These are phyloP conservation scores for Hydriomena furcata DNA, from an alignment of 2,888 invertebrate genomes.

Conservation along the genomic window DNA sequence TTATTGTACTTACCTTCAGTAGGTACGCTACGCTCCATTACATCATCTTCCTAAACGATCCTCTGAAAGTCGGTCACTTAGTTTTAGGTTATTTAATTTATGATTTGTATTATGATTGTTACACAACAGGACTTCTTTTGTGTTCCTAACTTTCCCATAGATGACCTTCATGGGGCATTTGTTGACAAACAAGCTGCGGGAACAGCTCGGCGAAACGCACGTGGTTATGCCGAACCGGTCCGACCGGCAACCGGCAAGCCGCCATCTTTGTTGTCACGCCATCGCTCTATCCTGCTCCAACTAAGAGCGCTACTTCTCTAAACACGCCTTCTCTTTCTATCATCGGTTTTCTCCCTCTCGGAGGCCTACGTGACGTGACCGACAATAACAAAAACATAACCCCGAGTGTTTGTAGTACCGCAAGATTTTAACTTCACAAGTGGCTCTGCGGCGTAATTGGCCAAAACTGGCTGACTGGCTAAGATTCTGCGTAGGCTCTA, in stretches of 20 bases:
- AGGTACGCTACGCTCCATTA: constrained; percentile 34
- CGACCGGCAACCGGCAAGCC: constrained; percentile 73
- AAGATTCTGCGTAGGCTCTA: constrained; percentile 27
- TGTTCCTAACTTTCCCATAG: constrained; percentile 63
- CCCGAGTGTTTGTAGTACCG: constrained; percentile 40
- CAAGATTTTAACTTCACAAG: constrained; percentile 40
- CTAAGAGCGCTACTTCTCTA: constrained; percentile 44
- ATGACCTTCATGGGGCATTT: constrained; percentile 79
- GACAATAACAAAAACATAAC: constrained; percentile 74
- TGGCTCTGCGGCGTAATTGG: constrained; percentile 38
- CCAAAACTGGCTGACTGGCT: constrained; percentile 14
- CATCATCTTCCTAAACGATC: constrained; percentile 40
- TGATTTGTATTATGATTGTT: constrained; percentile 38
- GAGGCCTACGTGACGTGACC: constrained; percentile 81
- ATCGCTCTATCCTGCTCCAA: constrained; percentile 58
- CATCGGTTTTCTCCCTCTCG: constrained; percentile 54
- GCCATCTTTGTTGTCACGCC: constrained; percentile 83
- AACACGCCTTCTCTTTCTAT: constrained; percentile 45
- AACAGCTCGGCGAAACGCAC: constrained; percentile 72
- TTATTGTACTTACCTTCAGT: constrained; percentile 1
- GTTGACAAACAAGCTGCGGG: constrained; percentile 80
- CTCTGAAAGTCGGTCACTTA: constrained; percentile 30
- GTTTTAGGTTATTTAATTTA: constrained; percentile 26
- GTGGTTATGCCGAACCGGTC: constrained; percentile 75
- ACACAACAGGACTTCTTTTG: constrained; percentile 66